Evolutionary conservation across 2,888 invertebrate species (phyloP).

Genomic region (Xestia c-nigrum): DNA sequence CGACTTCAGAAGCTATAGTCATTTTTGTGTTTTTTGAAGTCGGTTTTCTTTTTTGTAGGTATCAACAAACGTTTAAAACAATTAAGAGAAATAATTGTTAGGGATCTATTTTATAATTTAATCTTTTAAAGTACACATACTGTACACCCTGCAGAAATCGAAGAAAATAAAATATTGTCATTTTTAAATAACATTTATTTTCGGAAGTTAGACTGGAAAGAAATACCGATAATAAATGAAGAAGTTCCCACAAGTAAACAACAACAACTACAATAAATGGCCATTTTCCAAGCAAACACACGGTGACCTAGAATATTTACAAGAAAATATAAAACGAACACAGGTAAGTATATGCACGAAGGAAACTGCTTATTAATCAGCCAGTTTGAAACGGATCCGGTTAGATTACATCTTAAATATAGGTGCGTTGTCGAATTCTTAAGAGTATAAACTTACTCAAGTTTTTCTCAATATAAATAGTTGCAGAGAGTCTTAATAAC

Average conservation of each 20-base stretch:
- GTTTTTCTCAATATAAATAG: background rate
- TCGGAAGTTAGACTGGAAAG: background rate
- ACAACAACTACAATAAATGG: background rate
- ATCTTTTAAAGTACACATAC: background rate
- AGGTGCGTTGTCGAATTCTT: slow-evolving; percentile 21
- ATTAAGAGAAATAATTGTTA: too few relatives aligned
- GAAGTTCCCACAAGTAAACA: too few relatives aligned
- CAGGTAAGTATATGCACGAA: slow-evolving; percentile 2
- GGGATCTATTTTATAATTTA: too few relatives aligned
- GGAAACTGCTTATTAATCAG: slow-evolving; percentile 57
- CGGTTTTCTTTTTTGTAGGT: too few relatives aligned
- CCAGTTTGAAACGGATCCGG: slow-evolving; percentile 46
- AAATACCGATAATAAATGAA: background rate
- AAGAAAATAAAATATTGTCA: background rate
- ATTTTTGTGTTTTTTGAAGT: too few relatives aligned
- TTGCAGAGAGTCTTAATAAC: too few relatives aligned
- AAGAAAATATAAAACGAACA: slow-evolving; percentile 31
- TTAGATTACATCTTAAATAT: slow-evolving; percentile 38
- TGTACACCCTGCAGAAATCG: background rate
- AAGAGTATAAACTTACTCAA: background rate
- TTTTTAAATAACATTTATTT: background rate
- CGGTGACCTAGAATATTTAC: slow-evolving; percentile 30
- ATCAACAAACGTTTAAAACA: too few relatives aligned
- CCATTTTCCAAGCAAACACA: slow-evolving; percentile 22
- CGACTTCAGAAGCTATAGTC: too few relatives aligned